These are phyloP conservation scores for Falco berigora DNA, from an alignment of 2,797 vertebrate species.

Conservation along the genomic window DNA sequence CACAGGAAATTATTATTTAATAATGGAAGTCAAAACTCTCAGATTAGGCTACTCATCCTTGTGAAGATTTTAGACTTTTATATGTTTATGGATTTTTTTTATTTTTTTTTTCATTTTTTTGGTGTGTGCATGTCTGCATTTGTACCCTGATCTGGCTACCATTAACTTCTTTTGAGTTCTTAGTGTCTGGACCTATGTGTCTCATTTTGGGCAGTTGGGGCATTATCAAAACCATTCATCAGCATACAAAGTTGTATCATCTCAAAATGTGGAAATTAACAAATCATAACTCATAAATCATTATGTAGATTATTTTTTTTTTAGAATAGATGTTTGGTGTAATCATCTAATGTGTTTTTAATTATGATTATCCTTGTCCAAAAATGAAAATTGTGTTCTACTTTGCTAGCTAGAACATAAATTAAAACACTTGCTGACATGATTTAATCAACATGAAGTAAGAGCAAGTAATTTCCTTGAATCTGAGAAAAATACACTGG, in stretches of 20 bases:
- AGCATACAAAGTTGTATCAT: background rate
- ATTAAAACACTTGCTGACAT: background rate
- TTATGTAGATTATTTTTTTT: background rate
- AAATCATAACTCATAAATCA: background rate
- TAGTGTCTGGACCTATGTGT: background rate
- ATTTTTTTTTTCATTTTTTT: background rate
- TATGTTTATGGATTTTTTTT: background rate
- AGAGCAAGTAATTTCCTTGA: background rate
- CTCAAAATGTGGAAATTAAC: background rate
- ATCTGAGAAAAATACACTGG: background rate
- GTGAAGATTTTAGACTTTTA: background rate
- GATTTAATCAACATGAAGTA: constrained; percentile 8
- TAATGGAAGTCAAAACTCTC: background rate
- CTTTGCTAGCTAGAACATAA: constrained; percentile 1
- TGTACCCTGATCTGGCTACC: background rate
- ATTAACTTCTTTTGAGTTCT: background rate
- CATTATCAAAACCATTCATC: background rate
- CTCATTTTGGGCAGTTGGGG: accelerated
- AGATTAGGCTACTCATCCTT: background rate
- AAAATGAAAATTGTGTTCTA: constrained; percentile 7
- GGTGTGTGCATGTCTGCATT: background rate
- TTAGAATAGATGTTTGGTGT: background rate
- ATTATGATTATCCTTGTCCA: constrained; percentile 21
- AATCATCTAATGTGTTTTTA: constrained; percentile 41
- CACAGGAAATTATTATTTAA: background rate